These are phyloP conservation scores for Therioaphis trifolii DNA, from an alignment of 2,888 invertebrate species.

Conservation along the genomic window DNA sequence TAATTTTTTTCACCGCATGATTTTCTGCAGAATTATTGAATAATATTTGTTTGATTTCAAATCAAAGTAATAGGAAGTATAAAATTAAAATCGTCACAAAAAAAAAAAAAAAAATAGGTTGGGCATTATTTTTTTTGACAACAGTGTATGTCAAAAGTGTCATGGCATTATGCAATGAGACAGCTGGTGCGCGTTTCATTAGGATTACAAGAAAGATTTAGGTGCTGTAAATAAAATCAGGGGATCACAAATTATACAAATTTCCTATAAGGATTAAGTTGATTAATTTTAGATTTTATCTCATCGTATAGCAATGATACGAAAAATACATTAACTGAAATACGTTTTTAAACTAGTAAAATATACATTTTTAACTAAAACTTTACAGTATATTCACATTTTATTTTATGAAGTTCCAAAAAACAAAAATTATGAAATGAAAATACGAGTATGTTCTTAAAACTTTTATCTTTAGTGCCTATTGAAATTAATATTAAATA, in stretches of 20 bases:
- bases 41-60: neutral
- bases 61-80: neutral
- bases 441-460: no score
- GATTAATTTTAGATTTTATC: neutral
- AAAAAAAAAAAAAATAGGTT: neutral
- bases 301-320: neutral
- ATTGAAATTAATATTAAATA: no score
- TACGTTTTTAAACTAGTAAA: neutral
- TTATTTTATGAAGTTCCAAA: neutral
- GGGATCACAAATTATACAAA: neutral
- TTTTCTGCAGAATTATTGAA: neutral
- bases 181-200: neutral
- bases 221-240: neutral
- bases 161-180: neutral
- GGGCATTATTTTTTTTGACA: neutral
- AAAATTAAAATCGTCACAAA: constrained; percentile 3
- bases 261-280: neutral
- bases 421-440: neutral
- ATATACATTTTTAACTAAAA: neutral
- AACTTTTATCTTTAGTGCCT: no score
- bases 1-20: neutral
- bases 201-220: neutral
- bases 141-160: neutral
- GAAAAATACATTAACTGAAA: neutral
- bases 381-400: neutral